phyloP scores from a whole-genome alignment of 1,140 invertebrate species.

The Fopius arisanus region DNA sequence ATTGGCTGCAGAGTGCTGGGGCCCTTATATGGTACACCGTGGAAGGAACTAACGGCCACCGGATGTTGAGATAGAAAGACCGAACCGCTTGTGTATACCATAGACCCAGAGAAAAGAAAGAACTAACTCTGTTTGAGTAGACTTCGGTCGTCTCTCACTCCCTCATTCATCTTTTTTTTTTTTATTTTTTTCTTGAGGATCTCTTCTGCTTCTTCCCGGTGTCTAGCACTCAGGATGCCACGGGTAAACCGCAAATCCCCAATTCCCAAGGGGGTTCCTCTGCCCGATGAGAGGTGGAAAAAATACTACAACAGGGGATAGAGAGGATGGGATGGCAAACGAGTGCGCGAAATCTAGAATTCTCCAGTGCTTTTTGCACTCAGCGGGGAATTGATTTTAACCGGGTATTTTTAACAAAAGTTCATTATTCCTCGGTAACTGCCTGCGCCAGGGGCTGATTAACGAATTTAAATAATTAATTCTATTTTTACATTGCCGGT shows the following conservation, averaged over 20 bases:
- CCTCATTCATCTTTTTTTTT: neutral
- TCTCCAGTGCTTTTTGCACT: neutral
- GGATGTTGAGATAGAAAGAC: conserved; percentile 18
- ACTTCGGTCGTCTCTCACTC: conserved; percentile 24
- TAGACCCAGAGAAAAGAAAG: neutral
- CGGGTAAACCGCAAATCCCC: conserved; percentile 49
- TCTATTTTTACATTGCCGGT: too few species aligned
- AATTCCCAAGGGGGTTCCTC: conserved; percentile 37
- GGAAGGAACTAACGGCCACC: neutral
- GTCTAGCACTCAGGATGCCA: conserved; percentile 41
- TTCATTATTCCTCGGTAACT: too few species aligned
- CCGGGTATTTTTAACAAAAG: too few species aligned
- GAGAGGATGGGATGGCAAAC: neutral
- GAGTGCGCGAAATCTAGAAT: neutral
- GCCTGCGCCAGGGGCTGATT: too few species aligned
- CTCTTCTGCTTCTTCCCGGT: conserved; percentile 38
- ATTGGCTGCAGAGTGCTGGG: conserved; percentile 36
- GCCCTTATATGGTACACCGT: neutral
- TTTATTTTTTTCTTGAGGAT: conserved; percentile 37
- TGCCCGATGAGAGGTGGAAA: neutral
- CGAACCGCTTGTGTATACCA: conserved; percentile 4
- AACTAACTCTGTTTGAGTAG: conserved; percentile 33
- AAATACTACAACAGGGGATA: neutral
- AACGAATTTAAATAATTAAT: too few species aligned
- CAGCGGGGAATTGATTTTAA: neutral